Evolutionary conservation across 37 sponge, comb jelly and placozoan genomes (phyloP).

Genomic region (Mnemiopsis leidyi): DNA sequence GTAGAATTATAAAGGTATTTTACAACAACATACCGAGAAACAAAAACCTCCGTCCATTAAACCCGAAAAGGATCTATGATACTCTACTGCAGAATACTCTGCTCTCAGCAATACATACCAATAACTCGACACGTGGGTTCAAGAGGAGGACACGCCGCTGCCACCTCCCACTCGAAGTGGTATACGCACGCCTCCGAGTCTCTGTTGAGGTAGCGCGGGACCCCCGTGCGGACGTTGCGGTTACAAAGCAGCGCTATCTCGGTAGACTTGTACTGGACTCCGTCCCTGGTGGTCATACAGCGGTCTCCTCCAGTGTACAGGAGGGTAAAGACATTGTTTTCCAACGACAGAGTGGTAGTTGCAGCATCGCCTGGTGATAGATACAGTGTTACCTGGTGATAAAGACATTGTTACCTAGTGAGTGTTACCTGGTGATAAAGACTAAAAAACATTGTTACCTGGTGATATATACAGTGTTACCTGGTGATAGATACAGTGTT

Average conservation of each 20-base stretch:
- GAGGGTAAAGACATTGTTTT: background rate
- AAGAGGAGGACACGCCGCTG: conserved; percentile 23
- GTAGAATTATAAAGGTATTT: too few species aligned
- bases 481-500: too few species aligned
- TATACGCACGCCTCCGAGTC: conserved; percentile 45
- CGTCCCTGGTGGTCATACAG: background rate
- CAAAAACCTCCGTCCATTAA: too few species aligned
- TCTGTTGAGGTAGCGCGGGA: conserved; percentile 45
- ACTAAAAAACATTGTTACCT: too few species aligned
- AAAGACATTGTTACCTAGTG: background rate
- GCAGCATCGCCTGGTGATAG: background rate
- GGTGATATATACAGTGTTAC: too few species aligned
- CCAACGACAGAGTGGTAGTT: background rate
- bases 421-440: too few species aligned
- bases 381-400: background rate
- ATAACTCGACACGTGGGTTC: background rate
- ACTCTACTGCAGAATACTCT: background rate
- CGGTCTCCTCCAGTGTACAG: conserved; percentile 2
- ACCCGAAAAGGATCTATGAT: too few species aligned
- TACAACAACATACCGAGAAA: too few species aligned
- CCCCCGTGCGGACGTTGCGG: background rate
- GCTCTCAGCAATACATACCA: background rate
- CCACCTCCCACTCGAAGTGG: conserved; percentile 58
- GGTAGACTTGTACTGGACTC: background rate
- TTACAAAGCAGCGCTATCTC: conserved; percentile 2